Evolutionary conservation across 2,797 vertebrate species (phyloP).

Genomic region (Pseudochaenichthys georgianus): DNA sequence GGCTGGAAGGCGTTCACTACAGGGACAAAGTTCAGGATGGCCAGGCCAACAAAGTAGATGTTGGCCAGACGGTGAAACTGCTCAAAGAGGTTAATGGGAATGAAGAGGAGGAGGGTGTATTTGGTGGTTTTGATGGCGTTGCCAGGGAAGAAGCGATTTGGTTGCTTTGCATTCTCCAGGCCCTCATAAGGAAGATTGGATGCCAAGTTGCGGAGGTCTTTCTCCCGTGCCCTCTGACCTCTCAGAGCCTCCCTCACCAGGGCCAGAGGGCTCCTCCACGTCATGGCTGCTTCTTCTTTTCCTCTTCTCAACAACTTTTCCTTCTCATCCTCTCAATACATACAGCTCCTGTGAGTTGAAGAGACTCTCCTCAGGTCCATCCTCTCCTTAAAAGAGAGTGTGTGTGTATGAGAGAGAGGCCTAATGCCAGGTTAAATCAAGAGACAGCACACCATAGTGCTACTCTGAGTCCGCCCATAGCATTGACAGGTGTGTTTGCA

Average conservation of each 20-base stretch:
- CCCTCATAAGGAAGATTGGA: conserved; percentile 89
- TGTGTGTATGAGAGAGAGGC: conserved; percentile 19
- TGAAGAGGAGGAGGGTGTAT: conserved; percentile 88
- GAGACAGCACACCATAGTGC: conserved; percentile 53
- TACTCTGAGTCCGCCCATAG: conserved; percentile 58
- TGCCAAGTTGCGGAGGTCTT: conserved; percentile 82
- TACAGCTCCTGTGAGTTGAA: conserved; percentile 8
- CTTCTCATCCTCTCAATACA: conserved; percentile 40
- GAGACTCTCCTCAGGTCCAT: not conserved
- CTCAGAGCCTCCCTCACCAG: conserved; percentile 73
- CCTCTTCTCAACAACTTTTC: conserved; percentile 43
- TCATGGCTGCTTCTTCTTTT: conserved; percentile 61
- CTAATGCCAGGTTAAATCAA: conserved; percentile 30
- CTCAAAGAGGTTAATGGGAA: conserved; percentile 93
- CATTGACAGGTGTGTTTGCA: conserved; percentile 74
- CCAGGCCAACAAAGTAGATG: conserved; percentile 91
- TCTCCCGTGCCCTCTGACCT: conserved; percentile 83
- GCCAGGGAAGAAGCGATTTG: conserved; percentile 86
- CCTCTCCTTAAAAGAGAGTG: conserved; percentile 14
- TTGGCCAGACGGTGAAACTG: conserved; percentile 94
- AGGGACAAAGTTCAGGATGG: conserved; percentile 91
- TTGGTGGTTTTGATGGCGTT: conserved; percentile 94
- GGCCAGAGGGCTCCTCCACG: conserved; percentile 73
- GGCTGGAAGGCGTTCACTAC: conserved; percentile 93
- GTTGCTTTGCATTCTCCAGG: conserved; percentile 83